Conservation (phyloP, 2,797 vertebrate genomes). For the Arrhamphus sclerolepis region DNA sequence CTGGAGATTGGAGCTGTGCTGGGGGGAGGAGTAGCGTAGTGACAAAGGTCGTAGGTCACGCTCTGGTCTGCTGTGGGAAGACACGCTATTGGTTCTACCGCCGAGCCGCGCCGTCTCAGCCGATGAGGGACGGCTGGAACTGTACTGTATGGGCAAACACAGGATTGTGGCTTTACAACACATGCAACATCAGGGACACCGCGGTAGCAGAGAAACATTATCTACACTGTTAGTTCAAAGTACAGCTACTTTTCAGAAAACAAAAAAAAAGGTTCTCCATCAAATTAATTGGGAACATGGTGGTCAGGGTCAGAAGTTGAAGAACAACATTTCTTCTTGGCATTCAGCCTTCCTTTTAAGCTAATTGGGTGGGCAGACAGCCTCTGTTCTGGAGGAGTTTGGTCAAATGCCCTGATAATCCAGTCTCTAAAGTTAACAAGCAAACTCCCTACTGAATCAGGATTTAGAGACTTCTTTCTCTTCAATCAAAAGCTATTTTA, state of each 20-base stretch:
- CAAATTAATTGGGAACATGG: slow-evolving; percentile 28
- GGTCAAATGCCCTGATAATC: slow-evolving; percentile 49
- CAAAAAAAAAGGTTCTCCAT: slow-evolving; percentile 16
- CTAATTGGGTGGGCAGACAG: slow-evolving; percentile 47
- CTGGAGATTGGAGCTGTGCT: slow-evolving; percentile 69
- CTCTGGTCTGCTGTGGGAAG: slow-evolving; percentile 77
- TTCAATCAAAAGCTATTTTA: slow-evolving; percentile 1
- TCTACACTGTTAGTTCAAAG: not conserved
- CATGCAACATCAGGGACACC: not conserved
- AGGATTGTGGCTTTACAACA: slow-evolving; percentile 14
- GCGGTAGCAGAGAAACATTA: not conserved
- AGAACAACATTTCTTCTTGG: slow-evolving; percentile 39
- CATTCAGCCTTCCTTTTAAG: slow-evolving; percentile 33
- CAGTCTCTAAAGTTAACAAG: slow-evolving; percentile 34
- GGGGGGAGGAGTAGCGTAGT: slow-evolving; percentile 74
- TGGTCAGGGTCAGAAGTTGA: slow-evolving; percentile 37
- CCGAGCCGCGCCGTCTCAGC: slow-evolving; percentile 73
- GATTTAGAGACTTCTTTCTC: not conserved
- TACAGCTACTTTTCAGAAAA: not conserved
- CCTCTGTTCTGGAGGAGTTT: slow-evolving; percentile 45
- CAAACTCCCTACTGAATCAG: slow-evolving; percentile 31
- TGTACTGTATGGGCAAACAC: slow-evolving; percentile 69
- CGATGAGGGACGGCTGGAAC: slow-evolving; percentile 72
- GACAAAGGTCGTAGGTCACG: slow-evolving; percentile 71
- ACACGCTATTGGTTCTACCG: slow-evolving; percentile 81